Base-by-base conservation (phyloP, 2,888 invertebrate genomes). In the Hesperia comma region DNA sequence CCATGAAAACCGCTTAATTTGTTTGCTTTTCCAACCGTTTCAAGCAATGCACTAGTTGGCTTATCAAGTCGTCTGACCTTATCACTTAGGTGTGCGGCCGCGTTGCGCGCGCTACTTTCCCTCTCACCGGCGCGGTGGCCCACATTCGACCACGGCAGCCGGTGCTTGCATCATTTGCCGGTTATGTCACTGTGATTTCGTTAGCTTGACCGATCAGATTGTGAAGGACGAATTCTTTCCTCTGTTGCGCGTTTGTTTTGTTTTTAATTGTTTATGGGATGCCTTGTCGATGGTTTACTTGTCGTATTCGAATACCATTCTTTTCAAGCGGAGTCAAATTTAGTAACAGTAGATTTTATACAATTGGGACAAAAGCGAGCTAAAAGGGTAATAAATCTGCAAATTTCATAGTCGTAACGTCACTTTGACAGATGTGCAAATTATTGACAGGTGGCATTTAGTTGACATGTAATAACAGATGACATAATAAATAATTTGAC, bases 131-230 rank as follows among this genome's bases (percentile, higher is more conserved):
- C 82, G 86, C 80, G 72, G 74, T 81, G 80, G 78, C 79, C 80
- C 77, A 74, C 85, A 85, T 88, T 80, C 72, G 79, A 78, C 78
- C 77, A 76, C 75, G 74, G 51, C 68, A 63, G 56, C 43, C 75
- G 77, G 77, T 70, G 79, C 81, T 86, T 87, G 85, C 87, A 84
- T 87, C 88, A 89, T 78, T 79, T 72, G 74, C 74, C 73, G 76
- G 75, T 88, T 91, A 90, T 88, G 81, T 90, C 90, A 91, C 82
- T 79, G 85, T 84, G 81, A 82, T 85, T 82, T 80, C 69, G 78
- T 70, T 63, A 56, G 61, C 77, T 78, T 80, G 75, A 73, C 76
- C 77, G 79, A 70, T 80, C 14, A 8, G 51, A 79, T 83, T 82
- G 80, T 84, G 87, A 90, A 88, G 90, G 88, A 86, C 88, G 86